Base-by-base conservation (phyloP, 2,113 vertebrate species). In the Mustelus asterias region DNA sequence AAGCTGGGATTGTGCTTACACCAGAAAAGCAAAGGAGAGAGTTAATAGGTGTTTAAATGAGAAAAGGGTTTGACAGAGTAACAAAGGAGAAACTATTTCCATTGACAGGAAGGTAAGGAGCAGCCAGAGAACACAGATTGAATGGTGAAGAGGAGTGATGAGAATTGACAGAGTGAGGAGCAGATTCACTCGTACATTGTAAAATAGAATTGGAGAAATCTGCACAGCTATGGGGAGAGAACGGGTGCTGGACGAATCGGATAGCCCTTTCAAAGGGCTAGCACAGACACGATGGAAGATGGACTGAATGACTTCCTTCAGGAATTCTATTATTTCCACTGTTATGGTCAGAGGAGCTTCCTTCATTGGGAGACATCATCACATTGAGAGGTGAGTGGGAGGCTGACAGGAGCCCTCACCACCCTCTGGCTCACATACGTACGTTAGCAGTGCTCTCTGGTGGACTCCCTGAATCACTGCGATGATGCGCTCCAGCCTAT, bases 401-500 rank as follows among this genome's bases (percentile, higher is more conserved):
- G 60, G 89, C 33, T 54, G 69, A 26, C 29, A 26, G 16, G 48
- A 44, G 44, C 20, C 16, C n/a, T 18, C 7, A n/a, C 24, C 65
- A 95, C 70, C 85, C 69, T 67, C 44, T 95, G 13, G 58, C 0
- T 63, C 89, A 37, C 60, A 95, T 89, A 97, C 98, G 0, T 97
- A 99, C 99, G 54, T 97, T 96, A 99, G 97, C 96, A 99, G 96
- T 1, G 99, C 98, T 97, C 99, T 99, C 96, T 98, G 99, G 97
- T 99, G 98, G 96, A 97, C 97, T 96, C 99, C 99, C 96, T 99
- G 98, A 97, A 99, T 98, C 97, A 99, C 97, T 0, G 98, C 98
- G 0, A 99, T 96, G 80, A 99, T 98, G 96, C 97, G 97, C 70
- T 99, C 98, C 96, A 99, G 97, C 96, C 98, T 99, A 96, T 99